These are phyloP conservation scores for Cephonodes hylas DNA, from an alignment of 2,888 invertebrate species.

Conservation along the genomic window DNA sequence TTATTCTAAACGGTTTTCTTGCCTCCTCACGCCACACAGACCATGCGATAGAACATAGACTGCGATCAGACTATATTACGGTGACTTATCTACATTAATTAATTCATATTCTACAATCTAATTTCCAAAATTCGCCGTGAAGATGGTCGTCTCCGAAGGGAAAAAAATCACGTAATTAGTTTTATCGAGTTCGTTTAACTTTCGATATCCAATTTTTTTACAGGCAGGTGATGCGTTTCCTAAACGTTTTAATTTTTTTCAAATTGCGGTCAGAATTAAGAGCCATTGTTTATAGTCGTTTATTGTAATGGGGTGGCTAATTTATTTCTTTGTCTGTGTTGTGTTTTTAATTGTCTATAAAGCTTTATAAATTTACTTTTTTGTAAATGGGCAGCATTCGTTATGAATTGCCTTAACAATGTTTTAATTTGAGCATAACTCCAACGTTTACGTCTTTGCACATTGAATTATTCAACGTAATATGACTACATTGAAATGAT, in stretches of 20 bases:
- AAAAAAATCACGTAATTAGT: background rate
- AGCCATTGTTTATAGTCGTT: background rate
- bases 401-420: background rate
- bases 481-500: background rate
- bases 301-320: background rate
- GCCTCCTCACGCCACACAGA: no score
- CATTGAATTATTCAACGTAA: no score
- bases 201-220: background rate
- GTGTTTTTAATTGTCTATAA: background rate
- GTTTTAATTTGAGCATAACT: background rate
- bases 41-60: no score
- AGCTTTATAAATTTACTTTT: background rate
- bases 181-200: background rate
- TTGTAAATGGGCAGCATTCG: no score
- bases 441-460: no score
- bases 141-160: background rate
- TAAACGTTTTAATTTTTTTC: slow-evolving; percentile 8
- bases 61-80: no score
- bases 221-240: slow-evolving; percentile 3
- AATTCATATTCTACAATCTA: no score
- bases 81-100: no score
- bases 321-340: background rate
- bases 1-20: no score
- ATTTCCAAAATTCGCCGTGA: background rate
- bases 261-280: background rate